A percentile compares a stretch with the other conserved stretches of the same genome.
phyloP scores from a whole-genome alignment of 2,113 vertebrate species.

The Sprattus sprattus region DNA sequence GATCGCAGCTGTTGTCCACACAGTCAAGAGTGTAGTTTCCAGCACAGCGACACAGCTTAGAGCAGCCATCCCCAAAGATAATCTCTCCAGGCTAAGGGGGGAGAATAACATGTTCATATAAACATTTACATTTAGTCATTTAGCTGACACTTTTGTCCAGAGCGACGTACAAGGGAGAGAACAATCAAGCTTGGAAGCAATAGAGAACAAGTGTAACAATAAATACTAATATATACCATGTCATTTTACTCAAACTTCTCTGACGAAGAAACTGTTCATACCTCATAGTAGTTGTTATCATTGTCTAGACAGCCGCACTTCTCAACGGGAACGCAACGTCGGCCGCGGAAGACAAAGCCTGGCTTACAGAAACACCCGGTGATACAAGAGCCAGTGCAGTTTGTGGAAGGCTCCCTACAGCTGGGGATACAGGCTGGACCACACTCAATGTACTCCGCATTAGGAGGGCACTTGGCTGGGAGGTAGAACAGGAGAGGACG shows the following conservation, averaged over 20 bases:
- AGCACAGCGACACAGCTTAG: conserved; percentile 69
- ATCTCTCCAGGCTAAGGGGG: conserved; percentile 67
- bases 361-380: conserved; percentile 55
- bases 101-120: background rate
- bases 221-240: background rate
- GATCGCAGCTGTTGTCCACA: conserved; percentile 68
- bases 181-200: no score
- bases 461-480: conserved; percentile 25
- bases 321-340: conserved; percentile 43
- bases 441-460: conserved; percentile 52
- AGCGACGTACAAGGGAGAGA: no score
- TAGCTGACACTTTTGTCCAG: no score
- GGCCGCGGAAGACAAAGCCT: conserved; percentile 48
- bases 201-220: no score
- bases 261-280: conserved; percentile 40
- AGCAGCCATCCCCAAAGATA: conserved; percentile 69
- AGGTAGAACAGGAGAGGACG: no score
- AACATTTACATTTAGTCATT: no score
- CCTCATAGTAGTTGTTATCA: conserved; percentile 44
- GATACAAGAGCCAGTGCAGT: conserved; percentile 40
- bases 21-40: conserved; percentile 75
- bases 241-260: background rate
- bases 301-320: conserved; percentile 52
- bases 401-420: conserved; percentile 53
- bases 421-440: conserved; percentile 49